Conservation (phyloP, 1,140 invertebrate species). For the Drosophila sechellia region DNA sequence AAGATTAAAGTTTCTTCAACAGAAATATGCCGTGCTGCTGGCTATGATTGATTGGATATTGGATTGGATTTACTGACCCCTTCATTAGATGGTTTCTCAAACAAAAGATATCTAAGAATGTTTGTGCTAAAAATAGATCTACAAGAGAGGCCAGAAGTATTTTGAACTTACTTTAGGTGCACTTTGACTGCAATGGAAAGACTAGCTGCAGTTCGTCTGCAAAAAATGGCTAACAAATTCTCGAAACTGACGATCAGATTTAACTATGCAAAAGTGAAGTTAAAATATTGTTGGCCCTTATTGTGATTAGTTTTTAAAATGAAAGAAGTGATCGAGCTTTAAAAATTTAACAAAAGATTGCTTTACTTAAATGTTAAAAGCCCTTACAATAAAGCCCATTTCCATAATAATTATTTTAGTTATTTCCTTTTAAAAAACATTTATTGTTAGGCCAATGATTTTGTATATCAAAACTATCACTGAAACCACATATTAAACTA, state of each 20-base stretch:
- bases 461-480: neutral
- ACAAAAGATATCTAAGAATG: neutral
- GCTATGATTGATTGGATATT: neutral
- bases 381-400: neutral
- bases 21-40: constrained; percentile 15
- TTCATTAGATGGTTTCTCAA: neutral
- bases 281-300: too few relatives aligned
- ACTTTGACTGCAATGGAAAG: too few relatives aligned
- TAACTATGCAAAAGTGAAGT: too few relatives aligned
- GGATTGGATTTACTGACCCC: neutral
- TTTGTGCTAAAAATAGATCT: neutral
- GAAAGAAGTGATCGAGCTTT: too few relatives aligned
- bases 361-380: too few relatives aligned
- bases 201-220: too few relatives aligned
- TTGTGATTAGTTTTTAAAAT: too few relatives aligned
- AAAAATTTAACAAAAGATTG: too few relatives aligned
- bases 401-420: neutral
- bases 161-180: too few relatives aligned
- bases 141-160: too few relatives aligned
- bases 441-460: constrained; percentile 43
- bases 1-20: constrained; percentile 13
- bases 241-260: too few relatives aligned
- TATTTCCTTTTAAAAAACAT: constrained; percentile 25
- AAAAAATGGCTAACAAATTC: too few relatives aligned
- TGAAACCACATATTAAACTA: constrained; percentile 21